These are phyloP conservation scores for Limenitis camilla DNA, from an alignment of 2,888 invertebrate genomes.

Conservation along the genomic window DNA sequence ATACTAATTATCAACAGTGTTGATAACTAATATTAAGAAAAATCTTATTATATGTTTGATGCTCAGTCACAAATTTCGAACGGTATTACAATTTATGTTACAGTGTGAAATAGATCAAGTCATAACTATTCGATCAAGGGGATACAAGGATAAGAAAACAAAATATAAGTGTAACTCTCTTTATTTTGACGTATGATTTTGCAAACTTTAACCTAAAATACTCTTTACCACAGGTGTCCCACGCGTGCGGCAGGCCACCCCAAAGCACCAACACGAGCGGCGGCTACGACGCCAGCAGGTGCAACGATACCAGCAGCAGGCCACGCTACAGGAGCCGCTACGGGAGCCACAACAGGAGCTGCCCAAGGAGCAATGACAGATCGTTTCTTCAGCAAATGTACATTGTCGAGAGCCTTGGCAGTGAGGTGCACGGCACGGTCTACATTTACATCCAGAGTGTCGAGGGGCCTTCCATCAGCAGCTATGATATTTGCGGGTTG, in stretches of 20 bases:
- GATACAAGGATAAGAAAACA: neutral
- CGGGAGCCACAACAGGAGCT: conserved; percentile 34
- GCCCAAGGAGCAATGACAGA: conserved; percentile 45
- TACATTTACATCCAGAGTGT: conserved; percentile 63
- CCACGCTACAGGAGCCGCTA: conserved; percentile 29
- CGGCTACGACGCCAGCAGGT: conserved; percentile 22
- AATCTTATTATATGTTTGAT: no score
- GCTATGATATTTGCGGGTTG: conserved; percentile 65
- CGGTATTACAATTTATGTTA: neutral
- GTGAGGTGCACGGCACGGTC: conserved; percentile 63
- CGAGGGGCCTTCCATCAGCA: conserved; percentile 63
- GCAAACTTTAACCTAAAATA: conserved; percentile 19
- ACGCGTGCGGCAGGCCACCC: conserved; percentile 28
- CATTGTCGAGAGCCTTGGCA: conserved; percentile 48
- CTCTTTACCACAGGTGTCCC: conserved; percentile 42
- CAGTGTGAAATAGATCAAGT: neutral
- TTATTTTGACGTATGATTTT: conserved; percentile 39
- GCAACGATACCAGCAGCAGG: conserved; percentile 12
- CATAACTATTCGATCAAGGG: neutral
- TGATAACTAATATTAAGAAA: no score
- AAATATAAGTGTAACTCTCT: conserved; percentile 55
- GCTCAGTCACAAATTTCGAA: neutral
- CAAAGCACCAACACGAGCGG: conserved; percentile 28
- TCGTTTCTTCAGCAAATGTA: conserved; percentile 50
- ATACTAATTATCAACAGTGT: no score